Base-by-base conservation (phyloP, 1,140 invertebrate genomes). In the Bombus vancouverensis region DNA sequence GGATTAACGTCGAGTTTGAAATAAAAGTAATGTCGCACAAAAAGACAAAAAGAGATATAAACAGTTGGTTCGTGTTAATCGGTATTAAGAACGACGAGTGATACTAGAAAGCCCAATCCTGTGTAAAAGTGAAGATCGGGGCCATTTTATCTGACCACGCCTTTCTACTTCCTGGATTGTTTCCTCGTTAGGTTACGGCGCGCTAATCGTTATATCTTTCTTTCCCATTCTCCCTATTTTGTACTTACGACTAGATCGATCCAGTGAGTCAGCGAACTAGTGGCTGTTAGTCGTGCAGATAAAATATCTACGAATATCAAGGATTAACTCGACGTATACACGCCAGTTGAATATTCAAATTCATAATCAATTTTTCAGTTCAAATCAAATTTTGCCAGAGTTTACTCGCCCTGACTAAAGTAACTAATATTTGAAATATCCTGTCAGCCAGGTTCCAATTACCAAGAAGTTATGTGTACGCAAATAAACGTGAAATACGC, bases 201-300 rank as follows among this genome's bases (percentile, higher is more conserved):
- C 65, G 87, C 75, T 89, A 89, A 89, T 89, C 88, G 83, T 89
- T 89, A 76, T 81, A 78, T 87, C 79, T 77, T 72, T 74, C 80
- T 82, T 66, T 47, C 76, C 25, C 65, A 4, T 9, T 75, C 66
- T 81, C 65, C 39, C 62, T 44, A 72, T 78, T 77, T 85, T 83
- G 74, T 88, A 65, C 87, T 85, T 68, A 53, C 59, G 47, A 39
- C 37, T 39, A n/a, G 34, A 89, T 89, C 87, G 83, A 89, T 89
- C 78, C 84, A 44, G 70, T 74, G 65, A 83, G 39, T 72, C 28
- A 53, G 82, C 37, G 81, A 62, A 89, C 87, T 65, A 37, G 22
- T 47, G 59, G 10, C 62, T 68, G 59, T 78, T 86, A 79, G 66
- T 76, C 53, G 65, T 44, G 53, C 74, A 25, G 22, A 34, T 28